Conservation (phyloP, 2,797 vertebrate genomes). For the Hemibagrus guttatus region DNA sequence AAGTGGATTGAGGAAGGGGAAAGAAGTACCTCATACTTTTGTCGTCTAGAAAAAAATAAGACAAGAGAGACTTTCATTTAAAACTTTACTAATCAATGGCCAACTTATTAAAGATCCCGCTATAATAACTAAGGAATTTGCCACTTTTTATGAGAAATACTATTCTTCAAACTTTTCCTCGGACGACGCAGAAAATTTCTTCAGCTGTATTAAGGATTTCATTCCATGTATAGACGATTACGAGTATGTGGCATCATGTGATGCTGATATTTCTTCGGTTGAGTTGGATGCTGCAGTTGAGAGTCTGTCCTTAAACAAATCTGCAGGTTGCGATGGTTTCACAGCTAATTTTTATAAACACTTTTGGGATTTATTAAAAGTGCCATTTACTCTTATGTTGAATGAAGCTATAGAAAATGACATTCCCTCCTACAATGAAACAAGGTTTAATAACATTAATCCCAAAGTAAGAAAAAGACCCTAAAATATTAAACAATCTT, state of each 20-base stretch:
- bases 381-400: no score
- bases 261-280: no score
- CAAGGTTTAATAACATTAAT: neutral
- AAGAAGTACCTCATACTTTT: neutral
- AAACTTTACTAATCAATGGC: neutral
- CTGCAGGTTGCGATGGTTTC: no score
- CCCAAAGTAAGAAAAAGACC: neutral
- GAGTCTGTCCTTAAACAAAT: no score
- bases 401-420: neutral
- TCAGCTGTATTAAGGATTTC: neutral
- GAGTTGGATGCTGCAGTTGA: no score
- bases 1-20: neutral
- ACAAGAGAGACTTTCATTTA: neutral
- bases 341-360: no score
- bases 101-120: neutral
- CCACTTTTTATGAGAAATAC: neutral
- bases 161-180: neutral
- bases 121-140: neutral
- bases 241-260: no score
- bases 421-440: neutral
- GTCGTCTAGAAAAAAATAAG: neutral
- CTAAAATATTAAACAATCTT: neutral
- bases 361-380: no score
- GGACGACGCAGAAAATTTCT: neutral
- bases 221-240: neutral